Percentiles rank a stretch among this genome's conserved stretches.
Evolutionary conservation across 2,797 vertebrate genomes (phyloP).

Genomic region (Dipus sagitta): DNA sequence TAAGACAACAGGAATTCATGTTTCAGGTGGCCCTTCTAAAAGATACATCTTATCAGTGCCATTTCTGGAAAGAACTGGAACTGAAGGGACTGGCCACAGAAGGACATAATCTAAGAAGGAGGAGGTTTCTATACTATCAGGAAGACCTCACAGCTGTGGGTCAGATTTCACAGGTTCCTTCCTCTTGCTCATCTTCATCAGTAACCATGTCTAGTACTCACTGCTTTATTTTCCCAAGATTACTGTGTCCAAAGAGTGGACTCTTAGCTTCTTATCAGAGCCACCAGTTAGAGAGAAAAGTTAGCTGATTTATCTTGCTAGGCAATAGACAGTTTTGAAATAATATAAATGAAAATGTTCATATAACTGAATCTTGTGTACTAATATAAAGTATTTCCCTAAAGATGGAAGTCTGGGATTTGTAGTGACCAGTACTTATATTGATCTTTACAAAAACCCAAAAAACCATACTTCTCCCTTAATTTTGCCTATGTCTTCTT

Average conservation of each 20-base stretch:
- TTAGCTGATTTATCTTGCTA: background rate
- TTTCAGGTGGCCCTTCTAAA: background rate
- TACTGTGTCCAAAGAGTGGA: background rate
- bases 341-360: background rate
- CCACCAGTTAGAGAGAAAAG: background rate
- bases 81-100: background rate
- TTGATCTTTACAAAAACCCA: slow-evolving; percentile 18
- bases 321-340: background rate
- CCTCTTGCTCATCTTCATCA: background rate
- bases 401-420: background rate
- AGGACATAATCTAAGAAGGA: background rate
- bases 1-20: background rate
- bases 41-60: background rate
- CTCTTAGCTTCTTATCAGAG: background rate
- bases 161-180: background rate
- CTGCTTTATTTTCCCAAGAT: background rate
- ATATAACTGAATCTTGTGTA: background rate
- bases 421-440: background rate
- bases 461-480: slow-evolving; percentile 1
- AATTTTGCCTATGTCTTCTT: background rate
- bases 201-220: background rate
- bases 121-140: too few relatives aligned
- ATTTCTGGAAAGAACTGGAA: background rate
- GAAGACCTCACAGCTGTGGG: background rate
- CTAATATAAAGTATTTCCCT: background rate